phyloP scores from a whole-genome alignment of 2,888 invertebrate genomes.

The Seira sanloemensis region DNA sequence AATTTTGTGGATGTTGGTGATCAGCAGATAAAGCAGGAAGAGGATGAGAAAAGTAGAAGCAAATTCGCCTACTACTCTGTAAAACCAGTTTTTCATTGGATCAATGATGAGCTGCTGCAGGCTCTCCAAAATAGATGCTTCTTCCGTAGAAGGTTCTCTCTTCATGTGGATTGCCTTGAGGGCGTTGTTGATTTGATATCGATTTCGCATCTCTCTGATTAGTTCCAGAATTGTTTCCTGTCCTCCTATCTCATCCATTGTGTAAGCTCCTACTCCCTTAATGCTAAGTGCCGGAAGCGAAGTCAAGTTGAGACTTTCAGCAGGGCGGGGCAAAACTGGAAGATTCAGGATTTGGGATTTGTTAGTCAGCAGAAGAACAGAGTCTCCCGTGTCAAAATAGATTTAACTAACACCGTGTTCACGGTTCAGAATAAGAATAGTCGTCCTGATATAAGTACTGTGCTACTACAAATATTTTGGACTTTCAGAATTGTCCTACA shows the following conservation, averaged over 20 bases:
- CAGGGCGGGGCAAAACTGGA: slow-evolving; percentile 16
- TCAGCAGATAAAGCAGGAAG: too few relatives aligned
- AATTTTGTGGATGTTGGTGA: too few relatives aligned
- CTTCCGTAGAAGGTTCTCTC: neutral
- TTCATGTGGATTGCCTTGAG: neutral
- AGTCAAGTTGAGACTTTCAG: neutral
- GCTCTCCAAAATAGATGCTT: neutral
- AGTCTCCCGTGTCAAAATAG: neutral
- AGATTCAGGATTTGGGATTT: neutral
- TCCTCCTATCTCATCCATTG: neutral
- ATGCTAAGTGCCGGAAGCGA: slow-evolving; percentile 2
- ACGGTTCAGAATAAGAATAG: too few relatives aligned
- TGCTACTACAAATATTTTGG: too few relatives aligned
- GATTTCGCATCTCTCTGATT: neutral
- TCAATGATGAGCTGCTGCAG: neutral
- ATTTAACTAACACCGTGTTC: too few relatives aligned
- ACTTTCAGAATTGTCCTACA: too few relatives aligned
- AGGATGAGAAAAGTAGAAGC: too few relatives aligned
- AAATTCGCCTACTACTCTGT: too few relatives aligned
- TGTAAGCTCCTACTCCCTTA: slow-evolving; percentile 22
- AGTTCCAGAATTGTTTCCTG: slow-evolving; percentile 24
- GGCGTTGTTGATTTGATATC: slow-evolving; percentile 9
- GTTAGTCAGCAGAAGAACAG: slow-evolving; percentile 2
- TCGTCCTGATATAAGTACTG: too few relatives aligned
- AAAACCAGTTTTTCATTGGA: slow-evolving; percentile 1